Evolutionary conservation across 1,140 invertebrate species (phyloP).

Genomic region (Halyomorpha halys): DNA sequence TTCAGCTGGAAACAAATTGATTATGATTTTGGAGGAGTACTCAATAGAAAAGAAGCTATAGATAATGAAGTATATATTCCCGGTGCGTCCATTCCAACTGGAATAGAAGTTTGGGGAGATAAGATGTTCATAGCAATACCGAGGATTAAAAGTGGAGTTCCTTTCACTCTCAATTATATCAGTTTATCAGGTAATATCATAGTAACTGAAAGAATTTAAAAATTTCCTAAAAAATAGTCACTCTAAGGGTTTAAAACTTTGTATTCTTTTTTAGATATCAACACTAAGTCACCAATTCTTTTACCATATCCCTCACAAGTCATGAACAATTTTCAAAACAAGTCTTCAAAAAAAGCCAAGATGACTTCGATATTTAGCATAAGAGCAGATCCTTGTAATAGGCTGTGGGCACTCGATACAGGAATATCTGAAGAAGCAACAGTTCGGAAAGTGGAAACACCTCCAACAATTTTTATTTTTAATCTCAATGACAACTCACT

Average conservation of each 20-base stretch:
- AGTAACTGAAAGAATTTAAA: too few relatives aligned
- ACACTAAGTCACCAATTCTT: slow-evolving; percentile 9
- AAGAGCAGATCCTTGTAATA: slow-evolving; percentile 40
- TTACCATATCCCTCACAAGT: slow-evolving; percentile 9
- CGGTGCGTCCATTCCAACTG: slow-evolving; percentile 57
- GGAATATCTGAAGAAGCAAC: slow-evolving; percentile 51
- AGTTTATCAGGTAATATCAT: slow-evolving; percentile 24
- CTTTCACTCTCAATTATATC: slow-evolving; percentile 60
- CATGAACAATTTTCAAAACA: slow-evolving; percentile 1
- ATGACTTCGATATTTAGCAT: background rate
- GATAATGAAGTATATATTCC: slow-evolving; percentile 48
- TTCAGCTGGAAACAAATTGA: slow-evolving; percentile 56
- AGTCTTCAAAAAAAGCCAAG: slow-evolving; percentile 6
- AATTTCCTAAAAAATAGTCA: too few relatives aligned
- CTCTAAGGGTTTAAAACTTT: background rate
- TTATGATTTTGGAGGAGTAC: slow-evolving; percentile 53
- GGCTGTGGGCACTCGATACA: slow-evolving; percentile 65
- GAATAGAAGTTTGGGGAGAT: slow-evolving; percentile 57
- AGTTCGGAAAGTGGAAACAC: slow-evolving; percentile 42
- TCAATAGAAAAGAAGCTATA: slow-evolving; percentile 46
- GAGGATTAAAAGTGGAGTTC: slow-evolving; percentile 57
- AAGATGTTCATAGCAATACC: slow-evolving; percentile 67
- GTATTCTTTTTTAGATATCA: background rate
- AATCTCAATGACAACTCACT: slow-evolving; percentile 56
- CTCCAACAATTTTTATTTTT: slow-evolving; percentile 55